Percentiles rank a stretch among this genome's conserved stretches.
These are phyloP conservation scores for Neodontobutis hainanensis DNA, from an alignment of 2,113 vertebrate genomes.

Conservation along the genomic window DNA sequence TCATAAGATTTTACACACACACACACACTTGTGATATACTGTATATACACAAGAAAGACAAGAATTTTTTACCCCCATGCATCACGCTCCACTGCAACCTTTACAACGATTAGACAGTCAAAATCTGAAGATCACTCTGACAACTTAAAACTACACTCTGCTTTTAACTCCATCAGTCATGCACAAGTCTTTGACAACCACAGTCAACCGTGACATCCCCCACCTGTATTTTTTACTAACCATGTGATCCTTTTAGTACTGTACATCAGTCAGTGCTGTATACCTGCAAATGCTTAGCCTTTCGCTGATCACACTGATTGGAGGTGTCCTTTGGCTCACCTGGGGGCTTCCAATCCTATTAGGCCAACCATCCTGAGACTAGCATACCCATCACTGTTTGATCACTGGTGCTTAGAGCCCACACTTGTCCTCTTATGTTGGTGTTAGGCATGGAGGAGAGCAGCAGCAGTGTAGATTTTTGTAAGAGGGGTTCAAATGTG, in stretches of 20 bases:
- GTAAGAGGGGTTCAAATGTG: slow-evolving; percentile 71
- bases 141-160: slow-evolving; percentile 45
- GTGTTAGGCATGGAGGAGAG: slow-evolving; percentile 66
- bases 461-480: slow-evolving; percentile 56
- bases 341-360: slow-evolving; percentile 85
- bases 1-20: slow-evolving; percentile 7
- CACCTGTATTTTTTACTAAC: slow-evolving; percentile 47
- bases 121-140: slow-evolving; percentile 49
- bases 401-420: slow-evolving; percentile 81
- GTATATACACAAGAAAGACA: background rate
- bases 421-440: slow-evolving; percentile 80
- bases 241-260: slow-evolving; percentile 65
- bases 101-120: slow-evolving; percentile 28
- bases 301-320: slow-evolving; percentile 75
- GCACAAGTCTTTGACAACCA: slow-evolving; percentile 51
- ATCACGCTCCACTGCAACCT: slow-evolving; percentile 34
- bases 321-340: slow-evolving; percentile 80
- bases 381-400: slow-evolving; percentile 77
- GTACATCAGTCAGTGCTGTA: slow-evolving; percentile 49
- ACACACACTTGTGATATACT: background rate
- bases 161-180: slow-evolving; percentile 58
- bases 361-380: slow-evolving; percentile 79
- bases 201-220: slow-evolving; percentile 46
- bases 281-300: slow-evolving; percentile 66
- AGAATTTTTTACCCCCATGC: background rate